These are phyloP conservation scores for Drosophila kanekoi DNA, from an alignment of 2,888 invertebrate genomes.

Conservation along the genomic window DNA sequence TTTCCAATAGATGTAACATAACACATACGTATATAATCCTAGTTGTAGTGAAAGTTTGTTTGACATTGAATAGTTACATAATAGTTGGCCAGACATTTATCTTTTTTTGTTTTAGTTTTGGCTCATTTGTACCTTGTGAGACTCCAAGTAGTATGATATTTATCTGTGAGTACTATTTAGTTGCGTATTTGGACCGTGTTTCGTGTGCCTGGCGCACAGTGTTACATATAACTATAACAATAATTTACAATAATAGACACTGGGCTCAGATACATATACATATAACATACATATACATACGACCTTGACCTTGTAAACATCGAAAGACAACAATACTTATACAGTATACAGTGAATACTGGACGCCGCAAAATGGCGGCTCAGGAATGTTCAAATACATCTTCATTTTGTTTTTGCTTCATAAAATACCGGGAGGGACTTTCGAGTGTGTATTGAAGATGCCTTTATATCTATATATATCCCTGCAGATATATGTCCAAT, in stretches of 20 bases:
- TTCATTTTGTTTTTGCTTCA: constrained; percentile 24
- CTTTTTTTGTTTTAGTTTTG: background rate
- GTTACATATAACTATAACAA: constrained; percentile 67
- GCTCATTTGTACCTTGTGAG: constrained; percentile 6
- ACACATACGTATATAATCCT: constrained; percentile 1
- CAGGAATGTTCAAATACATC: constrained; percentile 33
- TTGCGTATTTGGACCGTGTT: constrained; percentile 76
- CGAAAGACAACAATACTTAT: constrained; percentile 55
- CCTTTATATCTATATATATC: background rate
- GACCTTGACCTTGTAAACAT: constrained; percentile 59
- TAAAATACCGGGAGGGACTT: constrained; percentile 53
- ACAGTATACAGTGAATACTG: constrained; percentile 48
- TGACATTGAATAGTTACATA: constrained; percentile 34
- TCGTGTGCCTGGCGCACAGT: constrained; percentile 56
- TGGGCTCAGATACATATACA: constrained; percentile 28
- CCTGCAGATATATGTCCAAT: background rate
- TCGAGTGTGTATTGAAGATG: constrained; percentile 2
- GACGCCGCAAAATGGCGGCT: constrained; percentile 62
- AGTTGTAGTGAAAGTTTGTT: constrained; percentile 7
- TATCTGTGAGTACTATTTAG: constrained; percentile 52
- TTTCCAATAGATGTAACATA: constrained; percentile 27
- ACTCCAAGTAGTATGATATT: constrained; percentile 14
- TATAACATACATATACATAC: constrained; percentile 6
- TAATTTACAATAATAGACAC: constrained; percentile 60
- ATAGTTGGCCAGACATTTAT: constrained; percentile 21